A percentile compares a stretch with the other conserved stretches of the same genome.
Conservation (phyloP, 2,113 vertebrate species). For the Collichthys lucidus region DNA sequence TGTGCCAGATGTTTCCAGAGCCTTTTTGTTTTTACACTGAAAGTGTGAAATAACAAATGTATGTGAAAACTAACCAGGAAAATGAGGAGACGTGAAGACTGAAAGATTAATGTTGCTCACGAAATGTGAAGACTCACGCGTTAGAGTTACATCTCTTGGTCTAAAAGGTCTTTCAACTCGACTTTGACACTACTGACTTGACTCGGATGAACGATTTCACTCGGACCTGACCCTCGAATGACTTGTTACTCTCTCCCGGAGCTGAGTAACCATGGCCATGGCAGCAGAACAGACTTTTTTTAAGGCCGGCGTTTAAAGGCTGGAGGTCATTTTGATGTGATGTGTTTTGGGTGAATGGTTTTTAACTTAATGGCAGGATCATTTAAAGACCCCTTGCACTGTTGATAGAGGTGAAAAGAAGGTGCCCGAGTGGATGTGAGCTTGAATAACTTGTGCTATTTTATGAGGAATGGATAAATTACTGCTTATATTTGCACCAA, state of each 20-base stretch:
- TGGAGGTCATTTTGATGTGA: not conserved
- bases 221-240: slow-evolving; percentile 12
- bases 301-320: not conserved
- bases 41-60: not conserved
- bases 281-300: not conserved
- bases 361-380: not conserved
- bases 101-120: not conserved
- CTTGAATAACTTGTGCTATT: not conserved
- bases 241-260: not conserved
- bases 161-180: not conserved
- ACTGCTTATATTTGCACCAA: not conserved
- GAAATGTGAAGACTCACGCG: not conserved
- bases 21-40: not conserved
- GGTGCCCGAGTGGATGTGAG: not conserved
- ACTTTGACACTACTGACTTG: not conserved
- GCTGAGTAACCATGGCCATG: not conserved
- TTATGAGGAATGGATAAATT: not conserved
- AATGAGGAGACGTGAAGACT: not conserved
- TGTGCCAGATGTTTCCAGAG: not conserved
- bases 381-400: not conserved
- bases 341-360: not conserved
- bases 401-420: not conserved
- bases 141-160: not conserved
- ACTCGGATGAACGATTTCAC: not conserved
- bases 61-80: not conserved